Base-by-base conservation (phyloP, 2,888 invertebrate species). In the Hanleya hanleyi region DNA sequence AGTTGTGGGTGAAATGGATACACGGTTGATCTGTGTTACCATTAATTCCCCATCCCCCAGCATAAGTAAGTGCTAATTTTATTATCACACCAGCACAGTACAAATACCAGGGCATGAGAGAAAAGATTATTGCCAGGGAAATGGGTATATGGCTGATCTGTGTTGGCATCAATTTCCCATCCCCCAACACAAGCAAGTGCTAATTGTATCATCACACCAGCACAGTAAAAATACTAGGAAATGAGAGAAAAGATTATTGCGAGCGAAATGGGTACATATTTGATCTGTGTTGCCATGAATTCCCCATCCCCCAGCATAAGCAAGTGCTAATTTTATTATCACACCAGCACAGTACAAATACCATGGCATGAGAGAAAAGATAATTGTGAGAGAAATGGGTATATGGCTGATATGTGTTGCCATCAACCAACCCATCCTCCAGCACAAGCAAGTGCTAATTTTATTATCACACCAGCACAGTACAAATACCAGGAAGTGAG, bases 291-390 rank as follows among this genome's bases (percentile, higher is more conserved):
- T 32, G 6, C 33, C n/a, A 37, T 50, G 12, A 22, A 36, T 51
- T 50, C 47, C 47, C 50, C 74, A n/a, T 50, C 77, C 77, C 79
- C 82, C 78, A 79, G 82, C 82, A 82, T 82, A 75, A 74, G 69
- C 75, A 82, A 79, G 81, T 81, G 81, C 81, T 81, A 75, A 73
- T 75, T 61, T 7, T 35, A 2, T 18, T 37, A n/a, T 1, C 67
- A 32, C 36, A 77, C 77, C 47, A 74, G 75, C 77, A 76, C 75
- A 73, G 69, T 68, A 73, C 70, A 74, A 9, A 73, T 69, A 50
- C 71, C n/a, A n/a, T n/a, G n/a, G n/a, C n/a, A n/a, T n/a, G n/a
- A n/a, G n/a, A n/a, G 15, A 15, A 47, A 47, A 47, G 47, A 47
- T 47, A n/a, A n/a, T n/a, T n/a, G n/a, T 47, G 47, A 47, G 47